Evolutionary conservation across 2,888 invertebrate genomes (phyloP), one percentile per base, ranked within the genome.

Genomic region (Ormyrus pomaceus): DNA sequence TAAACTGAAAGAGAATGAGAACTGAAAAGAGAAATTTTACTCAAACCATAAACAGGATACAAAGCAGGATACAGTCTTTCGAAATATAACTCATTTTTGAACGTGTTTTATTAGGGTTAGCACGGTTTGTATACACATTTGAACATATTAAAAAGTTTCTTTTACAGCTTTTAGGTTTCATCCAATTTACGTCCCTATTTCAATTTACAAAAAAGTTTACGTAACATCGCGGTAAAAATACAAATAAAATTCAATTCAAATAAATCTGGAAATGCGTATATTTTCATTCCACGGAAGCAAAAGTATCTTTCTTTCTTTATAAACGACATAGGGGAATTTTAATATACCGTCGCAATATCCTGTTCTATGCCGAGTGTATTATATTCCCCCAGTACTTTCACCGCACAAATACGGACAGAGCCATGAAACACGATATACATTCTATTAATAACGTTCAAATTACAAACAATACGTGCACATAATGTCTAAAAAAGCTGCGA

Each of bases 31-130:
- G 51, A 69, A 69, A 61, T 69, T 66, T 45, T 11, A 51, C 34
- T 13, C 45, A 19, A 19, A 7, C 13, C 11, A 69, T 50, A 55
- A 76, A 62, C 61, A 62, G 69, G 64, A 71, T 71, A 70, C 59
- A 13, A 68, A 59, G 8, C 55, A 69, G 53, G 69, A 70, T 13
- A 46, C 46, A 13, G n/a, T 10, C 10, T 70, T 77, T 77, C 51
- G 71, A 58, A 64, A 64, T 62, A 50, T 46, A 62, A n/a, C 34
- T 64, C 1, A 19, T 19, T 8, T 45, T 64, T 64, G 19, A 69
- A 71, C 10, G 72, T 50, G n/a, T 68, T 78, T 62, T 69, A 79
- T 79, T 64, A 56, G 19, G 56, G 68, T 73, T 66, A 65, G 50
- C 71, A 46, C 45, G 45, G 9, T 3, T 72, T 50, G 45, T 9